Base-by-base conservation (phyloP, 2,888 invertebrate genomes). In the Cheilosia grossa region DNA sequence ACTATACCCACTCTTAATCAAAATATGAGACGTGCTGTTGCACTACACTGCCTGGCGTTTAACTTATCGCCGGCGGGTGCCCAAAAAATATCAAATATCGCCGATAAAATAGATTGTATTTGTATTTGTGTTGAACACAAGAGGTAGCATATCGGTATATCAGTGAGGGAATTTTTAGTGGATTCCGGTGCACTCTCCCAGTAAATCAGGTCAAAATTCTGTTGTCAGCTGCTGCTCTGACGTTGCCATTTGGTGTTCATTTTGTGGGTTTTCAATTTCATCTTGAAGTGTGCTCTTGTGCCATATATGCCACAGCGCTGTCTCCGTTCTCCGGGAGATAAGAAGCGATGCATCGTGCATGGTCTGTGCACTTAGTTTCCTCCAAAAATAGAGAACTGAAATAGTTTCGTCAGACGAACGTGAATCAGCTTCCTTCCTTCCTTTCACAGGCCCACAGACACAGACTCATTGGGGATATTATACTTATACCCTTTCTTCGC, bases 371-470 rank as follows among this genome's bases (percentile, higher is more conserved):
- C 47, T 47, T 67, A 47, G 63, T 19, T 79, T 21, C 44, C 7
- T 56, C 79, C 54, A 37, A 82, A 82, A 82, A 82, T 82, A 82
- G 82, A 61, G 15, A 66, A 67, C 72, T 19, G 49, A 82, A 63
- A 79, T 79, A 82, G 72, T 73, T 51, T 79, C 61, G 27, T 17
- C 19, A n/a, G n/a, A 27, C 42, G 61, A 42, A 17, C 58, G 37
- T 72, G 82, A 75, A 64, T 69, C 70, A 77, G 58, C 66, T 82
- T 82, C 82, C 79, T 82, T 82, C 66, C 63, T 61, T 67, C 40
- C 58, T 30, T 30, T 15, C 63, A 24, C 47, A 19, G 44, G 33
- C 33, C 53, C n/a, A 24, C n/a, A 42, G 51, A 58, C n/a, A 24
- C n/a, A 42, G 51, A 47, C 56, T 42, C 27, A 30, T 59, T 70